Conservation (phyloP, 2,113 vertebrate species). For the Columba janthina region DNA sequence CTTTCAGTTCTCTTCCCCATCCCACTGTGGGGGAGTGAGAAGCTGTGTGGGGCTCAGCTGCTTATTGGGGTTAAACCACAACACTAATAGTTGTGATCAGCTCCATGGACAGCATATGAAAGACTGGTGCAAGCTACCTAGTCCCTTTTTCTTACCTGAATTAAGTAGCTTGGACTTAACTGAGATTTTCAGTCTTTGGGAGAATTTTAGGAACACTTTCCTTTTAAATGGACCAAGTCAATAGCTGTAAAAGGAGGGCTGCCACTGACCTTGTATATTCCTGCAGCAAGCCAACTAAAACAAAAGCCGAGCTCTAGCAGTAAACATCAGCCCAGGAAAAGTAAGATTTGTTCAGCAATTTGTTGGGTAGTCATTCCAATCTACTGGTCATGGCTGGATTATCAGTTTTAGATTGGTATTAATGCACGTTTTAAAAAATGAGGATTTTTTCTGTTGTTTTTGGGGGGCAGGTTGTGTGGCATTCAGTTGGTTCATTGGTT, state of each 20-base stretch:
- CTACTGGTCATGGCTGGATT: not conserved
- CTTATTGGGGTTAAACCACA: not conserved
- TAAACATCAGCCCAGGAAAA: not conserved
- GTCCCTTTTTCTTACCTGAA: not conserved
- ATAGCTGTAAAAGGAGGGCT: not conserved
- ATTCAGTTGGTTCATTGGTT: rapidly evolving
- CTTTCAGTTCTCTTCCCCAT: not conserved
- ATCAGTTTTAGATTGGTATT: not conserved
- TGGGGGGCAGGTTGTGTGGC: too few relatives aligned
- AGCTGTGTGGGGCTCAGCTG: not conserved
- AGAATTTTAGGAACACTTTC: not conserved
- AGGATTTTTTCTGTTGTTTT: not conserved
- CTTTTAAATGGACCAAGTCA: not conserved
- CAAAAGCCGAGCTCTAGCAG: not conserved
- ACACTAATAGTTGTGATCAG: not conserved
- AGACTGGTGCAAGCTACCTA: not conserved
- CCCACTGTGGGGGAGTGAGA: too few relatives aligned
- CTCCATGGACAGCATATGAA: not conserved
- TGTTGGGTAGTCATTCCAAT: not conserved
- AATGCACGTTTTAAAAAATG: not conserved
- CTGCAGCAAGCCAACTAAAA: not conserved
- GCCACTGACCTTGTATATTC: not conserved
- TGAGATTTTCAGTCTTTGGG: not conserved
- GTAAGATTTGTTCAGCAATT: not conserved
- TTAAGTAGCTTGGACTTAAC: not conserved